These are phyloP conservation scores for Hippopotamyrus pictus DNA, from an alignment of 2,797 vertebrate genomes.

Conservation along the genomic window DNA sequence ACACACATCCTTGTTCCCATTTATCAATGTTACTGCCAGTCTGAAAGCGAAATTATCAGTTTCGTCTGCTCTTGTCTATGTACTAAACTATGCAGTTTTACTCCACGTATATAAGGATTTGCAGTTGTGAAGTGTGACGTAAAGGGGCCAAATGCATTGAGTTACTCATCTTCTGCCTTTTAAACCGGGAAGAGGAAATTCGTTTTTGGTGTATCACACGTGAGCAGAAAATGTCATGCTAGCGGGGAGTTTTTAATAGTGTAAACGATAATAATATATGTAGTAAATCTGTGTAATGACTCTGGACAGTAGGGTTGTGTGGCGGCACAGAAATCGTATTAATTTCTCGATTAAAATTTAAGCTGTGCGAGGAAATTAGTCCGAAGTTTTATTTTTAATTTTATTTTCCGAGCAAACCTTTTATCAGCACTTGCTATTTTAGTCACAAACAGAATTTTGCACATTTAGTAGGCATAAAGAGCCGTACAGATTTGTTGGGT, in stretches of 20 bases:
- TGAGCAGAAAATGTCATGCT: not conserved
- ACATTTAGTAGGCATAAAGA: not conserved
- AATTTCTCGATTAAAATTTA: not conserved
- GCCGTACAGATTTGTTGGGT: not conserved
- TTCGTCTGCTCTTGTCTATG: not conserved
- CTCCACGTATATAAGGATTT: not conserved
- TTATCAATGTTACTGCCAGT: not conserved
- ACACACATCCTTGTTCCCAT: not conserved
- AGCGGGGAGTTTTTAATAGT: not conserved
- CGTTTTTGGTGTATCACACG: not conserved
- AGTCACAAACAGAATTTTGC: not conserved
- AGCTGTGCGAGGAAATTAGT: not conserved
- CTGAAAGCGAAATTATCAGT: not conserved
- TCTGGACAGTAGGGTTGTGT: not conserved
- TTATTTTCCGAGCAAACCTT: not conserved
- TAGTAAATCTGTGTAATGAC: not conserved
- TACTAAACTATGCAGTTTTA: not conserved
- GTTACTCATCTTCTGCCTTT: not conserved
- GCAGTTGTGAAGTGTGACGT: not conserved
- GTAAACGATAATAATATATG: not conserved
- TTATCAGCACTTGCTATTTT: not conserved
- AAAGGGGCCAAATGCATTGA: not conserved
- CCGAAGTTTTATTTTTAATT: not conserved
- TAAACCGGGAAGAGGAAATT: not conserved
- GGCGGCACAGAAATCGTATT: not conserved